Conservation (phyloP, 2,888 invertebrate species). For the Euplexia lucipara region DNA sequence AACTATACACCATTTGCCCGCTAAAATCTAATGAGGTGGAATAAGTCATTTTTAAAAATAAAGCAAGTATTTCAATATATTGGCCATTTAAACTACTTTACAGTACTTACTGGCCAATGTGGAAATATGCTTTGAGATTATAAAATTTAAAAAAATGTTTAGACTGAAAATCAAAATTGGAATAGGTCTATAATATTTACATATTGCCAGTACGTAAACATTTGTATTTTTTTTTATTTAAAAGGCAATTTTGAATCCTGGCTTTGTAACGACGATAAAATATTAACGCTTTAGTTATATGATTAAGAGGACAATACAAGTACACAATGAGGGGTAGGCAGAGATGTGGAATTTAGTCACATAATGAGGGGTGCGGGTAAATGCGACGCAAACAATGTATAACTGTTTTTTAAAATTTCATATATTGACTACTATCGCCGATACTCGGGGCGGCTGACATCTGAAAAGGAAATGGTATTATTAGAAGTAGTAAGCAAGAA, state of each 20-base stretch:
- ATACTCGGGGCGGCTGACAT: constrained; percentile 37
- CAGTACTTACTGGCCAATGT: constrained; percentile 8
- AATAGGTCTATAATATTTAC: constrained; percentile 17
- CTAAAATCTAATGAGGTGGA: constrained; percentile 19
- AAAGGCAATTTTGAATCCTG: neutral
- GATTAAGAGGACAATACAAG: constrained; percentile 30
- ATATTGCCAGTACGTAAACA: constrained; percentile 6
- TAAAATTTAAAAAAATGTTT: neutral
- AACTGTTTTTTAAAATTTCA: constrained; percentile 53
- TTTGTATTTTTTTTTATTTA: neutral
- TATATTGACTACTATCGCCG: constrained; percentile 60
- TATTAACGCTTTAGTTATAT: neutral
- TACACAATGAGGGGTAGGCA: constrained; percentile 28
- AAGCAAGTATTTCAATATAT: neutral
- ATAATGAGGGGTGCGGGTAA: constrained; percentile 42
- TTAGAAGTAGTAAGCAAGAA: neutral
- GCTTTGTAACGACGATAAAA: neutral
- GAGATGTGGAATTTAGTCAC: constrained; percentile 20
- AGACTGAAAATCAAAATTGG: constrained; percentile 1
- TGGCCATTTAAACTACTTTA: neutral
- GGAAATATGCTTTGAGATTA: neutral
- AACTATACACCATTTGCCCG: constrained; percentile 60
- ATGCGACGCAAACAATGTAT: constrained; percentile 65
- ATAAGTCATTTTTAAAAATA: neutral
- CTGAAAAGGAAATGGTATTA: constrained; percentile 50